Conservation (phyloP, 2,888 invertebrate genomes). For the Eurois occulta region DNA sequence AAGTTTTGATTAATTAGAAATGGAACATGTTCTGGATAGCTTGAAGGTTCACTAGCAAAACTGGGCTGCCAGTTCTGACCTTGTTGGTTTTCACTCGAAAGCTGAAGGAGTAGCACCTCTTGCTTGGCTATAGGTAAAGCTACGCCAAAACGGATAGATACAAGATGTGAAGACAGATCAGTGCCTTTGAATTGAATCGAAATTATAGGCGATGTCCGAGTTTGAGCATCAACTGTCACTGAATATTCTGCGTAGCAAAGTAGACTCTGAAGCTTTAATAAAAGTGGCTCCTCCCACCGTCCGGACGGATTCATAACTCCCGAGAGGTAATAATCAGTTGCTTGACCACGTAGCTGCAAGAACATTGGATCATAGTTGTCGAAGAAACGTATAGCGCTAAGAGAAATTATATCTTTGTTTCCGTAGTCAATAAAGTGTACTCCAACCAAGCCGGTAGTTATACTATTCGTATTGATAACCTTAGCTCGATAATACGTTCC, state of each 20-base stretch:
- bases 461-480: slow-evolving; percentile 86
- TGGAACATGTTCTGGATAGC: slow-evolving; percentile 84
- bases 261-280: slow-evolving; percentile 83
- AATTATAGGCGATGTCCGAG: slow-evolving; percentile 83
- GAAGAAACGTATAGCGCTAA: slow-evolving; percentile 90
- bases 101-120: slow-evolving; percentile 81
- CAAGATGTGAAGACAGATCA: slow-evolving; percentile 87
- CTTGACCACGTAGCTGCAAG: slow-evolving; percentile 89
- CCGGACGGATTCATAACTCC: slow-evolving; percentile 89
- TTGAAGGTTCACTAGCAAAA: slow-evolving; percentile 73
- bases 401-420: slow-evolving; percentile 91
- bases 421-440: slow-evolving; percentile 93
- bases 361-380: slow-evolving; percentile 88
- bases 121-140: slow-evolving; percentile 86
- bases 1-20: slow-evolving; percentile 86
- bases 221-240: slow-evolving; percentile 81
- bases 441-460: slow-evolving; percentile 90
- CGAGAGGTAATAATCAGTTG: slow-evolving; percentile 91
- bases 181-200: slow-evolving; percentile 86
- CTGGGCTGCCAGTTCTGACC: slow-evolving; percentile 78
- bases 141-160: slow-evolving; percentile 85
- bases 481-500: slow-evolving; percentile 92
- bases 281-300: slow-evolving; percentile 88
- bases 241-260: slow-evolving; percentile 85
- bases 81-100: slow-evolving; percentile 75